Base-by-base conservation (phyloP, 2,888 invertebrate species). In the Chrysodeixis includens region DNA sequence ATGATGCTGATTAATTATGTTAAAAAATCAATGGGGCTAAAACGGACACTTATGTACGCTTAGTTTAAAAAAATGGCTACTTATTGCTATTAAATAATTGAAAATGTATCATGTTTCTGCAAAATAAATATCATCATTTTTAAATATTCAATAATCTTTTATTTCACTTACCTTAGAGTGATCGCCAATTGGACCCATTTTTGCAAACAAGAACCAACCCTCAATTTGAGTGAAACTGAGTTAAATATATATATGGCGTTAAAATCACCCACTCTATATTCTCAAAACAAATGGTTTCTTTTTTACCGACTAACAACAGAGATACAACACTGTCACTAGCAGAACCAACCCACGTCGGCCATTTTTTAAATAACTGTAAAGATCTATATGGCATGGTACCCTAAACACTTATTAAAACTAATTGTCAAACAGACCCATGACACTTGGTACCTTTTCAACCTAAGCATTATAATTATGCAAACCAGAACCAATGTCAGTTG, bases 321-420 rank as follows among this genome's bases (percentile, higher is more conserved):
- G 49, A 59, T 64, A 64, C 32, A 59, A 51, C 55, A 60, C 65
- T 60, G 55, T 60, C 59, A 65, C 30, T 51, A 51, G 59, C 32
- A 59, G 65, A 65, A 65, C 59, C 65, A 65, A 65, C 49, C 65
- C 55, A 55, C 30, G 59, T 65, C 54, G 54, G 55, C 59, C 65
- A 65, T 3, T 59, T 65, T 65, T 65, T 49, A 65, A 55, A 59
- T n/a, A 65, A 65, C 59, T 65, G 64, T 51, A 51, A 51, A 59
- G 65, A 55, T 59, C 54, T 64, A 64, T 59, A 49, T 32, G 10
- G 58, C 64, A 49, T 59, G 59, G n/a, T 64, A 18, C 54, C 58
- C 54, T 64, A 55, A 64, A 59, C 58, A 55, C 46, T 58, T 46
- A 58, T 32, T 64, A 64, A 64, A 59, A 64, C 64, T 49, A 55